Conservation (phyloP, 2,797 vertebrate genomes). For the Ammospiza maritima region DNA sequence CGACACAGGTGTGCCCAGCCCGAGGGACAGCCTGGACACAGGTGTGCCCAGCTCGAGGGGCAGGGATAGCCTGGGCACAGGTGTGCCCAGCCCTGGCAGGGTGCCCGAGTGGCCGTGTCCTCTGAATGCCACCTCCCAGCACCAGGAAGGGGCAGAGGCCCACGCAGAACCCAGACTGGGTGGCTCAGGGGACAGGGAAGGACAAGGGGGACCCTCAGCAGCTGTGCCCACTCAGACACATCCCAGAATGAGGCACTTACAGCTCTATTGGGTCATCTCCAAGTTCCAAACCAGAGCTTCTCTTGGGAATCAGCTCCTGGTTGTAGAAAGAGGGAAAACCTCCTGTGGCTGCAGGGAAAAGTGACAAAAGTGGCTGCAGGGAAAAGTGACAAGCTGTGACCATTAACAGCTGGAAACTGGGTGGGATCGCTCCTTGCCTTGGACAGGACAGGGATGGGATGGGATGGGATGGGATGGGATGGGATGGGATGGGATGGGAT, state of each 20-base stretch:
- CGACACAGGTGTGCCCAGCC: no score
- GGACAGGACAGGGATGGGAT: no score
- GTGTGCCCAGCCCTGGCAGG: background rate
- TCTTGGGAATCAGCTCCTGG: background rate
- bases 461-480: no score
- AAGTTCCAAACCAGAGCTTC: no score
- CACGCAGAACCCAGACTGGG: rapidly evolving
- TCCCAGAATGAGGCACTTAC: background rate
- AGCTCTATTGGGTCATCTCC: rapidly evolving
- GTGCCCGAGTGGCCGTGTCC: rapidly evolving
- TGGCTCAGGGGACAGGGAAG: background rate
- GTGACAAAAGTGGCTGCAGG: background rate
- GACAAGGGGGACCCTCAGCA: background rate
- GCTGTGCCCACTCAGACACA: background rate
- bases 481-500: no score
- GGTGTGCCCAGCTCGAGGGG: background rate
- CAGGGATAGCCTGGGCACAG: background rate
- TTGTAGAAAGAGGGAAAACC: background rate
- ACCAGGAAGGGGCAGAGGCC: background rate
- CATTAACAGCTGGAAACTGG: rapidly evolving
- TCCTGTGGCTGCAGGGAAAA: background rate
- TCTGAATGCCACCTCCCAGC: background rate
- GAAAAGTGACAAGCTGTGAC: background rate
- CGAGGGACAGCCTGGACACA: no score
- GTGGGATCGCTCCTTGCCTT: no score